phyloP scores from a whole-genome alignment of 2,888 invertebrate species.

The Dryocosmus kuriphilus region DNA sequence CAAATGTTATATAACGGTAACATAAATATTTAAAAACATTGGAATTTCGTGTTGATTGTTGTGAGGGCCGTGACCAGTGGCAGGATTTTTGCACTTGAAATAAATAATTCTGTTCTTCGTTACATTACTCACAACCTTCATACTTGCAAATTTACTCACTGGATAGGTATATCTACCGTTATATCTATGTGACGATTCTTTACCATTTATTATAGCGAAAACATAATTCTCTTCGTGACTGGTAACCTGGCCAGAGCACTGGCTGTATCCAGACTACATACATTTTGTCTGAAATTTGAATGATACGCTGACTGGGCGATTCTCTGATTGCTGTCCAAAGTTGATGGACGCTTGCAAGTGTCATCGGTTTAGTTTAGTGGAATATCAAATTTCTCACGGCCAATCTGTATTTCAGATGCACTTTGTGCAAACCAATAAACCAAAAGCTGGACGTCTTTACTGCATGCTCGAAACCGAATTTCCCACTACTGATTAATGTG shows the following conservation, averaged over 20 bases:
- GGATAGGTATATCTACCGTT: conserved; percentile 58
- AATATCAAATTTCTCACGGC: conserved; percentile 26
- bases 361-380: conserved; percentile 30
- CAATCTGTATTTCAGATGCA: conserved; percentile 34
- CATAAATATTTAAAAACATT: background rate
- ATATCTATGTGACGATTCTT: conserved; percentile 40
- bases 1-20: background rate
- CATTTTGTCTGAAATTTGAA: conserved; percentile 35
- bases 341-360: conserved; percentile 33
- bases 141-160: conserved; percentile 71
- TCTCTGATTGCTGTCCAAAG: conserved; percentile 36
- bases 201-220: conserved; percentile 33
- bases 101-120: conserved; percentile 19
- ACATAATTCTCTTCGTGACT: conserved; percentile 22
- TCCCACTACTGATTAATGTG: background rate
- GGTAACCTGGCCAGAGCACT: conserved; percentile 11
- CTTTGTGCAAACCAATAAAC: conserved; percentile 13
- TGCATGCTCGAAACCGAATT: background rate
- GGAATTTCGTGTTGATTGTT: background rate
- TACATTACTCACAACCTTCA: conserved; percentile 71
- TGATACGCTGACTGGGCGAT: conserved; percentile 33
- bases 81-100: conserved; percentile 28
- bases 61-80: conserved; percentile 7
- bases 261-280: conserved; percentile 9
- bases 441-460: conserved; percentile 2